Percentiles rank a stretch among this genome's conserved stretches.
phyloP scores from a whole-genome alignment of 2,113 vertebrate genomes.

The Proteles cristata region DNA sequence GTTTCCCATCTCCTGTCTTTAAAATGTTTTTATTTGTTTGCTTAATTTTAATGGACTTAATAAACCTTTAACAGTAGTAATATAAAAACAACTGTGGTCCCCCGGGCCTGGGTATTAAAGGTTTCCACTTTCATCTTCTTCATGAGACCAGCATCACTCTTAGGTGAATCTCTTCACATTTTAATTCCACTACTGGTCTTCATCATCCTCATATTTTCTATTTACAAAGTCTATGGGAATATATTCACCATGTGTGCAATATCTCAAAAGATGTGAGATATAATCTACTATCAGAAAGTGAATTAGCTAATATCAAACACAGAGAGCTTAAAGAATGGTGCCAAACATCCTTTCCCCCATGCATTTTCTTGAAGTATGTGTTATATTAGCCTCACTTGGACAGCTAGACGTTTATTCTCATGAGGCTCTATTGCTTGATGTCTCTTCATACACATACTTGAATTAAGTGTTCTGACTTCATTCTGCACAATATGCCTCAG shows the following conservation, averaged over 20 bases:
- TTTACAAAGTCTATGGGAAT: background rate
- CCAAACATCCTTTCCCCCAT: background rate
- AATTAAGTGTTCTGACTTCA: background rate
- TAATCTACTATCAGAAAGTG: background rate
- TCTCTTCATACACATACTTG: background rate
- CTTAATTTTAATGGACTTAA: background rate
- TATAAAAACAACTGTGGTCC: background rate
- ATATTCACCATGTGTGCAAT: background rate
- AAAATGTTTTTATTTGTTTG: background rate
- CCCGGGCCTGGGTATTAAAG: background rate
- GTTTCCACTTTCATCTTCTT: background rate
- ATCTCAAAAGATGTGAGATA: background rate
- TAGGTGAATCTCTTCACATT: background rate
- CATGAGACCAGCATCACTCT: background rate
- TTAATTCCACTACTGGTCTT: slow-evolving; percentile 26
- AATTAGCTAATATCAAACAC: background rate
- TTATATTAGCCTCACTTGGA: background rate
- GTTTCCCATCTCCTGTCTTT: background rate
- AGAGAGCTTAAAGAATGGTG: background rate
- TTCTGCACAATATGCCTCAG: background rate
- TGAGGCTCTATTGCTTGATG: background rate
- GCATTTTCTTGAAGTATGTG: background rate
- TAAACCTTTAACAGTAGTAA: background rate
- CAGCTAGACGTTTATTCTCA: background rate
- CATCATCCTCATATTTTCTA: background rate